Percentiles rank a stretch among this genome's conserved stretches.
These are phyloP conservation scores for Echinops telfairi DNA, from an alignment of 2,113 vertebrate species.

Conservation along the genomic window DNA sequence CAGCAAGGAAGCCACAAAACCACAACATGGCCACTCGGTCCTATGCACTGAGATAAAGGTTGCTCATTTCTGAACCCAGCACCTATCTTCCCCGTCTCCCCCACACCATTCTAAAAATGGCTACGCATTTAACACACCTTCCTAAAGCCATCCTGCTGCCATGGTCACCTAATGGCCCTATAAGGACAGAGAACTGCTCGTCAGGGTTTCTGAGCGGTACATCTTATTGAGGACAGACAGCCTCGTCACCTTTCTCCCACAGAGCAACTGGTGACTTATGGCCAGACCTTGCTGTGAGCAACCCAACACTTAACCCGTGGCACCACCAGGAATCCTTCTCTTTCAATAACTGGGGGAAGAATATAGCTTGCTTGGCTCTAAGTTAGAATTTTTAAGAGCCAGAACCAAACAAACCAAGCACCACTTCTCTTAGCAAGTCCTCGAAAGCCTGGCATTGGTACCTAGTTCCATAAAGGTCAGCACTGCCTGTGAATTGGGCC, in stretches of 20 bases:
- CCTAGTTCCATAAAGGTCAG: conserved; percentile 16
- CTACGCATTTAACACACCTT: not conserved
- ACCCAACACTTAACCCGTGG: too few relatives aligned
- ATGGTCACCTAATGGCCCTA: too few relatives aligned
- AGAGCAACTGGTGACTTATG: too few relatives aligned
- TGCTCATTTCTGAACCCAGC: not conserved
- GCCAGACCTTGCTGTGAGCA: too few relatives aligned
- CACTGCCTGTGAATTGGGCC: conserved; percentile 38
- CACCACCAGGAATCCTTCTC: not conserved
- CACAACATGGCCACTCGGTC: not conserved
- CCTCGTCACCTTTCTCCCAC: too few relatives aligned
- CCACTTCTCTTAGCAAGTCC: not conserved
- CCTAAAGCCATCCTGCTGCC: too few relatives aligned
- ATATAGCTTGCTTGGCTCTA: not conserved
- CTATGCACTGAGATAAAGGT: not conserved
- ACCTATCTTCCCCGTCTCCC: not conserved
- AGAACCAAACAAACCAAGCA: not conserved
- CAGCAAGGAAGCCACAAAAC: not conserved
- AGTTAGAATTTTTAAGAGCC: conserved; percentile 20
- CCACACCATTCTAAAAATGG: not conserved
- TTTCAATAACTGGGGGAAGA: not conserved
- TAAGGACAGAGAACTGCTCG: too few relatives aligned
- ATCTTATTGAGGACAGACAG: too few relatives aligned
- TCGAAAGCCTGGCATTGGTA: conserved; percentile 30
- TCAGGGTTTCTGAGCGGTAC: too few relatives aligned